Conservation (phyloP, 2,113 vertebrate species). For the Isurus oxyrinchus region DNA sequence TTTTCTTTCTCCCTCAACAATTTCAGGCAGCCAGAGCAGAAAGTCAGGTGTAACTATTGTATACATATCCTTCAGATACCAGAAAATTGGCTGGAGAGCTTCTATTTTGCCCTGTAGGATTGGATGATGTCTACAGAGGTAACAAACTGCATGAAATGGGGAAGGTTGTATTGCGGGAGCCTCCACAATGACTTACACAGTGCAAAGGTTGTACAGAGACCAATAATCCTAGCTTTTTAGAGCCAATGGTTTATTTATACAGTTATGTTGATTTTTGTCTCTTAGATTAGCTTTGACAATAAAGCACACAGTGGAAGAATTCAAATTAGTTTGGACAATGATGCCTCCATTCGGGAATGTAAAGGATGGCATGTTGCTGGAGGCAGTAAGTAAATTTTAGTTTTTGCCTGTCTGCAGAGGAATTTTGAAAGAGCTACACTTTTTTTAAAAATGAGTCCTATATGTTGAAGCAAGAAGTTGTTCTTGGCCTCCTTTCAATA, state of each 20-base stretch:
- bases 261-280: conserved; percentile 30
- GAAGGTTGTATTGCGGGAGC: not conserved
- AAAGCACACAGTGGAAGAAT: conserved; percentile 84
- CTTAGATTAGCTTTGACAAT: conserved; percentile 83
- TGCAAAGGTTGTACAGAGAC: not conserved
- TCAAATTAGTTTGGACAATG: conserved; percentile 70
- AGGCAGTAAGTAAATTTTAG: conserved; percentile 66
- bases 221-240: not conserved
- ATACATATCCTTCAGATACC: not conserved
- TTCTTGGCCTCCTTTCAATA: not conserved
- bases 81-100: not conserved
- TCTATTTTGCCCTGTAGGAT: not conserved
- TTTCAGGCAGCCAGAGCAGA: not conserved
- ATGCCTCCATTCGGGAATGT: conserved; percentile 77
- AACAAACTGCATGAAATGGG: not conserved
- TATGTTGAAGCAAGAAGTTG: not conserved
- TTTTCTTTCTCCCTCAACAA: too few species aligned
- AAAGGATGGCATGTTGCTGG: conserved; percentile 80
- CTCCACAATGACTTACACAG: not conserved
- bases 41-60: too few species aligned
- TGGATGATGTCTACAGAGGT: not conserved
- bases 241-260: not conserved
- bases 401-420: not conserved
- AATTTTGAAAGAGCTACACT: not conserved
- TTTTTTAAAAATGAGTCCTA: not conserved